Conservation (phyloP, 2,113 vertebrate genomes). For the Silurus glanis region DNA sequence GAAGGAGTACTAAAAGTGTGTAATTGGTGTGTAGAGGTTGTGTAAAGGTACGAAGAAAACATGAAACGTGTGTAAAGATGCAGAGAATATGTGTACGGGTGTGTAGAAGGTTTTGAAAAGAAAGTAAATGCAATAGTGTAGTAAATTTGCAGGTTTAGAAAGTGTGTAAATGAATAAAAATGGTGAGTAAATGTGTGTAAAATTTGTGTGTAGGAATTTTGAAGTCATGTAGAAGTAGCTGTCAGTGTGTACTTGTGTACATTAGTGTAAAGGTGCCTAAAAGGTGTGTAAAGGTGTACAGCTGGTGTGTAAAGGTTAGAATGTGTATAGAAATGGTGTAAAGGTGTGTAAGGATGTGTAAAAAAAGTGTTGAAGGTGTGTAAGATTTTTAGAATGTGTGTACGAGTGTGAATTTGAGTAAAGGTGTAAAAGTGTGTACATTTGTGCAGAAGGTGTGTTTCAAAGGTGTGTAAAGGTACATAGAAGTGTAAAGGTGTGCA, state of each 20-base stretch:
- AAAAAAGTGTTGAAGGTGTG: background rate
- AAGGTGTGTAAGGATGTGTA: background rate
- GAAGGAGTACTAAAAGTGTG: background rate
- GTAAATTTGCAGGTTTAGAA: background rate
- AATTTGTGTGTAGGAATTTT: background rate
- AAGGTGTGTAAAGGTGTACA: background rate
- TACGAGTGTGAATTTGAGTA: background rate
- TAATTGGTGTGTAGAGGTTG: background rate
- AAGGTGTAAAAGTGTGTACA: background rate
- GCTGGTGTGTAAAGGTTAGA: background rate
- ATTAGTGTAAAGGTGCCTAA: background rate
- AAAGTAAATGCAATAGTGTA: background rate
- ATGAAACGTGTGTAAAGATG: background rate
- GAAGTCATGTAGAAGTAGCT: background rate
- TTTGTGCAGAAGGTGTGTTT: background rate
- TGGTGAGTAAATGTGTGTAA: background rate
- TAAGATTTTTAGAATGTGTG: too few relatives aligned
- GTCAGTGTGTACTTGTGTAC: background rate
- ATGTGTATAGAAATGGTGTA: background rate
- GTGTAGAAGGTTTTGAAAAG: background rate
- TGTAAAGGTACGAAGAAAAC: background rate
- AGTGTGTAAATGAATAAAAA: background rate
- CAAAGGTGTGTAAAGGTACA: background rate
- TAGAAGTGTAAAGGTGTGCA: background rate
- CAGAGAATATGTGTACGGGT: background rate